A percentile compares a stretch with the other conserved stretches of the same genome.
These are phyloP conservation scores for Pycnomerus fuliginosus DNA, from an alignment of 2,888 invertebrate species.

Conservation along the genomic window DNA sequence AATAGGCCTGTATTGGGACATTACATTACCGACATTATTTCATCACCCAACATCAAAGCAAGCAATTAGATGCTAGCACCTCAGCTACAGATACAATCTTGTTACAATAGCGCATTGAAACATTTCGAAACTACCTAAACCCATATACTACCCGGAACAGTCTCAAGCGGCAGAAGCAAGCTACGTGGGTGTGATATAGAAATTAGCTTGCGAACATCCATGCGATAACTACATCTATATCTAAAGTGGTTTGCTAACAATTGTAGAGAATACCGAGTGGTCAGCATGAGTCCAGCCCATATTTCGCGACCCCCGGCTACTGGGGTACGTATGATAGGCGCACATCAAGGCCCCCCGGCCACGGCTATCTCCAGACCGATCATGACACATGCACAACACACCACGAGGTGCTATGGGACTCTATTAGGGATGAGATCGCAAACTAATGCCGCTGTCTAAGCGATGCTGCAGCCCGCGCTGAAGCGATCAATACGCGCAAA, in stretches of 20 bases:
- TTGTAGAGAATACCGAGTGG: slow-evolving; percentile 44
- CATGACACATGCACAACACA: slow-evolving; percentile 20
- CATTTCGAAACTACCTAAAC: too few species aligned
- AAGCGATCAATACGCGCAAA: slow-evolving; percentile 43
- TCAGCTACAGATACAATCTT: too few species aligned
- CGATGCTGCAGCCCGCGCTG: slow-evolving; percentile 42
- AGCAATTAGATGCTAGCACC: too few species aligned
- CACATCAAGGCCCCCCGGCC: slow-evolving; percentile 45
- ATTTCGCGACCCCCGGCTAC: slow-evolving; percentile 47
- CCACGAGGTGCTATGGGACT: slow-evolving; percentile 29
- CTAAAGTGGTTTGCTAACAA: slow-evolving; percentile 37
- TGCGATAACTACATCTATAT: slow-evolving; percentile 39
- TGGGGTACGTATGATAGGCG: slow-evolving; percentile 53
- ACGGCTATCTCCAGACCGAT: slow-evolving; percentile 14
- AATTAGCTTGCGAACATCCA: too few species aligned
- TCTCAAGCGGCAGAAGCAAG: too few species aligned
- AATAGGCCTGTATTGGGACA: too few species aligned
- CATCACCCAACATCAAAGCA: too few species aligned
- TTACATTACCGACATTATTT: too few species aligned
- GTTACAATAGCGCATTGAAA: too few species aligned
- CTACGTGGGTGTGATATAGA: too few species aligned
- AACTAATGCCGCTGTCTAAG: slow-evolving; percentile 34
- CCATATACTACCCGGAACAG: too few species aligned
- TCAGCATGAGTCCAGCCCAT: slow-evolving; percentile 49
- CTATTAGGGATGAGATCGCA: slow-evolving; percentile 43